These are phyloP conservation scores for Tortrix viridana DNA, from an alignment of 2,888 invertebrate species.

Conservation along the genomic window DNA sequence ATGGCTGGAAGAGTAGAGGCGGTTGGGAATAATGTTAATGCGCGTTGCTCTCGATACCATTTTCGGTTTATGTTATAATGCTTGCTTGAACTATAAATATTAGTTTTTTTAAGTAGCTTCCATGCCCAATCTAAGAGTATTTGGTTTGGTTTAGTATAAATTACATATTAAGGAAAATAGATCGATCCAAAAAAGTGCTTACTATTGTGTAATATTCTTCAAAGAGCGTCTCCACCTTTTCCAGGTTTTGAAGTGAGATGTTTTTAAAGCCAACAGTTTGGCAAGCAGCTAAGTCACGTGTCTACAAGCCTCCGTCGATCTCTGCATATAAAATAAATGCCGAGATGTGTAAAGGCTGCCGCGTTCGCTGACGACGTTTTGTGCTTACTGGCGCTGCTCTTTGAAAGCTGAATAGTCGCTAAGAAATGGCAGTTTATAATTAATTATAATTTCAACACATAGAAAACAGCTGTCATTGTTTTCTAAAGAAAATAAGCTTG, in stretches of 20 bases:
- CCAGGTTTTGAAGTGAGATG: not conserved
- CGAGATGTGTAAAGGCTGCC: conserved; percentile 47
- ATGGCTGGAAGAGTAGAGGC: conserved; percentile 40
- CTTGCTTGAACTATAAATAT: not conserved
- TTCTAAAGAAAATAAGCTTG: conserved; percentile 1
- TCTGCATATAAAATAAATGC: conserved; percentile 27
- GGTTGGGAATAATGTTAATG: conserved; percentile 17
- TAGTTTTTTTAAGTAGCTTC: no score
- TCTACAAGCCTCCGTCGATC: conserved; percentile 17
- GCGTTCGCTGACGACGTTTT: conserved; percentile 50
- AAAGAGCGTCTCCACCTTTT: no score
- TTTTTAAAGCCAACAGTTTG: not conserved
- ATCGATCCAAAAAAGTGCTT: no score
- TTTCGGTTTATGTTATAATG: conserved; percentile 1
- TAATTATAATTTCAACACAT: conserved; percentile 28
- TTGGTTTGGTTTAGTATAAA: no score
- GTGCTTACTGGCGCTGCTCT: conserved; percentile 21
- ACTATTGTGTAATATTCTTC: no score
- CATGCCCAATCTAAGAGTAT: no score
- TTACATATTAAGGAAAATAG: no score
- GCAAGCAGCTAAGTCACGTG: conserved; percentile 4
- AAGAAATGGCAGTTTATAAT: conserved; percentile 28
- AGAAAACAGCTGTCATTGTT: conserved; percentile 20
- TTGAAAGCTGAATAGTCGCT: conserved; percentile 25
- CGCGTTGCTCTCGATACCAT: not conserved